Evolutionary conservation across 2,113 vertebrate species (phyloP), one percentile per base, ranked within the genome.

Genomic region (Pycnonotus jocosus): DNA sequence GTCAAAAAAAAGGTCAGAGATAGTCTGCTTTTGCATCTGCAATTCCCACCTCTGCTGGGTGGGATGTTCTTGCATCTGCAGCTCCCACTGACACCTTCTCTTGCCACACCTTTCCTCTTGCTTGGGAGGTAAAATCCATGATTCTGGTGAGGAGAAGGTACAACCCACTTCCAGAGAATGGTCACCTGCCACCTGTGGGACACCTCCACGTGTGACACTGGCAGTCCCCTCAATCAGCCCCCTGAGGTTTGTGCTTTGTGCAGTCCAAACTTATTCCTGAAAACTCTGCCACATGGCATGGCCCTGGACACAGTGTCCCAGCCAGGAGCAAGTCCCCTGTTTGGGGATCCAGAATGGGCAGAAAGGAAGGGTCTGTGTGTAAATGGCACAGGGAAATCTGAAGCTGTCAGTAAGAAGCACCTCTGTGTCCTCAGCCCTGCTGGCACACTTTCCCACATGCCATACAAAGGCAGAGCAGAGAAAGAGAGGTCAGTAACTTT

Each of bases 231-330:
- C 58, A 15, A 9, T 25, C 62, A 40, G 10, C 2, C 7, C 40
- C 20, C 60, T 1, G 17, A 53, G 33, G 17, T 31, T 35, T 31
- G 60, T 0, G 0, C 51, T 70, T 50, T 23, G 20, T 24, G 37
- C 2, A 1, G 12, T 10, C 45, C 13, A 44, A 84, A 64, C 30
- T 45, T n/a, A 11, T 53, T 54, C 50, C 47, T 69, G 64, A 61
- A 76, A 30, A 37, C 65, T 65, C 38, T 42, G 54, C 24, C 35
- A 19, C 0, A 0, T 57, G 33, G 20, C 44, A 56, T 0, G 2
- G 27, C 44, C 65, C 30, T 68, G 69, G 30, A 9, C 22, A 24
- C 20, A 16, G 8, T 8, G 28, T 33, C 37, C 66, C 62, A 53
- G 53, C 5, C 3, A 64, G 44, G 16, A 71, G 28, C 8, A 40